Evolutionary conservation across 2,888 invertebrate genomes (phyloP).

Genomic region (Oscheius myriophilus): DNA sequence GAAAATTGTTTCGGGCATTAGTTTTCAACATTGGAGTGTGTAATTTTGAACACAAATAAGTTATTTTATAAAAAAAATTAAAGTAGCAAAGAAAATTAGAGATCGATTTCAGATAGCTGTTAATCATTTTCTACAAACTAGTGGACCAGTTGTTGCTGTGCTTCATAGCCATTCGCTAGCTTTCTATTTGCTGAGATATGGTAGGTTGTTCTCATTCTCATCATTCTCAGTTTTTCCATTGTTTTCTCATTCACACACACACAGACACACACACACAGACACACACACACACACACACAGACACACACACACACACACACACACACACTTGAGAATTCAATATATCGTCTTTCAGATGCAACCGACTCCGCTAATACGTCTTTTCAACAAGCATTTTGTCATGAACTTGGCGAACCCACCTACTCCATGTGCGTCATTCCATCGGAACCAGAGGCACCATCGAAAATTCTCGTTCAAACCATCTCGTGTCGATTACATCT

Average conservation of each 20-base stretch:
- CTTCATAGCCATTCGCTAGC: constrained; percentile 21
- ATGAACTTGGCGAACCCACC: constrained; percentile 37
- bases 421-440: constrained; percentile 46
- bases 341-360: constrained; percentile 20
- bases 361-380: constrained; percentile 15
- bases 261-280: no score
- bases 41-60: no score
- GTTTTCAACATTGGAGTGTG: no score
- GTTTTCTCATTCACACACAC: no score
- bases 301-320: neutral
- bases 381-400: constrained; percentile 42
- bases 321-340: neutral
- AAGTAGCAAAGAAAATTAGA: no score
- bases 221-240: no score
- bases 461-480: constrained; percentile 45
- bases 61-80: no score
- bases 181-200: constrained; percentile 10
- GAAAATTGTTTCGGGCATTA: no score
- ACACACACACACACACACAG: neutral
- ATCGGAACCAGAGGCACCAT: constrained; percentile 2
- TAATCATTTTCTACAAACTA: constrained; percentile 3
- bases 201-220: neutral
- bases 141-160: constrained; percentile 15
- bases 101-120: constrained; percentile 1
- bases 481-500: constrained; percentile 46